Percentiles rank a stretch among this genome's conserved stretches.
These are phyloP conservation scores for Barbus barbus DNA, from an alignment of 2,113 vertebrate species.

Conservation along the genomic window DNA sequence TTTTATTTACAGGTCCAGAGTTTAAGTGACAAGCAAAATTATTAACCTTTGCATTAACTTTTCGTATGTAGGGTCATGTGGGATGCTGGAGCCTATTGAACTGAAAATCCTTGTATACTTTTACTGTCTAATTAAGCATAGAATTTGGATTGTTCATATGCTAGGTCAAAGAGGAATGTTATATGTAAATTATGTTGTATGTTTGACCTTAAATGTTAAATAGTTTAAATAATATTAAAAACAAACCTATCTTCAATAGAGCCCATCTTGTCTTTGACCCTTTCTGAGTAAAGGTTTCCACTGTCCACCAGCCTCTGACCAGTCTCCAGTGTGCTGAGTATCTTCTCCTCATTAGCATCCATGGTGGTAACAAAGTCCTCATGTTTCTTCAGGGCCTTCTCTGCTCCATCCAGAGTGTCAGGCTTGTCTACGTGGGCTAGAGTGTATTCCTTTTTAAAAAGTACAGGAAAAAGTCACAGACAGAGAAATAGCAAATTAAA, in stretches of 20 bases:
- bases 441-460: slow-evolving; percentile 84
- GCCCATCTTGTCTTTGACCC: slow-evolving; percentile 84
- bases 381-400: slow-evolving; percentile 85
- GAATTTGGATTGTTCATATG: background rate
- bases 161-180: background rate
- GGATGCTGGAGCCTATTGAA: background rate
- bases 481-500: slow-evolving; percentile 11
- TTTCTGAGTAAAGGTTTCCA: slow-evolving; percentile 84
- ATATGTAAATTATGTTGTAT: background rate
- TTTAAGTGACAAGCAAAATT: background rate
- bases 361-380: slow-evolving; percentile 85
- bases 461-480: background rate
- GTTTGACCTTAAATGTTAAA: background rate
- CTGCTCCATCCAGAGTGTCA: slow-evolving; percentile 83
- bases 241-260: slow-evolving; percentile 84
- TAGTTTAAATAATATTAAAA: background rate
- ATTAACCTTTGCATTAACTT: background rate
- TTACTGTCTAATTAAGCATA: background rate
- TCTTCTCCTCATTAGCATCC: slow-evolving; percentile 86
- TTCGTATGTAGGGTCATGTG: background rate
- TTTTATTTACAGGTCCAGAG: background rate
- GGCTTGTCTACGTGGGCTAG: slow-evolving; percentile 86
- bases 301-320: slow-evolving; percentile 83
- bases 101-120: background rate
- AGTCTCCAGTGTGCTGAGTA: slow-evolving; percentile 73